Conservation (phyloP, 30 jellyfish, hydroid and myxozoan genomes). For the Aurelia sp. region DNA sequence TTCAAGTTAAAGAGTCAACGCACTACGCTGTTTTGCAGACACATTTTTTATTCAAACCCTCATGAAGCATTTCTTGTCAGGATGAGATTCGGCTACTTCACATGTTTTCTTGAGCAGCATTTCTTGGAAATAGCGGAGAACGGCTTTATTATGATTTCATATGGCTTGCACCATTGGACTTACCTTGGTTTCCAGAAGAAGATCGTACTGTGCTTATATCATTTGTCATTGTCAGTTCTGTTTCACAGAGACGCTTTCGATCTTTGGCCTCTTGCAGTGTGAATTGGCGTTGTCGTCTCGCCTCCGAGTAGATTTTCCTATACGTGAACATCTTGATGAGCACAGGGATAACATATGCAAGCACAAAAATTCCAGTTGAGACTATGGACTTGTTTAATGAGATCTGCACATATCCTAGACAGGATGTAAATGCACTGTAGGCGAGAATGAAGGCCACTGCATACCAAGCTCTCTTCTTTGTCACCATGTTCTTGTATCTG, state of each 20-base stretch:
- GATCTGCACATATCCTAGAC: slow-evolving; percentile 19
- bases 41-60: too few relatives aligned
- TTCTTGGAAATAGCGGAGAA: too few relatives aligned
- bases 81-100: too few relatives aligned
- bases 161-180: background rate
- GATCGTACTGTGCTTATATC: background rate
- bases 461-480: slow-evolving; percentile 35
- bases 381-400: background rate
- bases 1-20: too few relatives aligned
- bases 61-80: too few relatives aligned
- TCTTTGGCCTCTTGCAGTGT: slow-evolving; percentile 6
- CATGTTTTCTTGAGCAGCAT: too few relatives aligned
- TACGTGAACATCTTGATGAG: slow-evolving; percentile 22
- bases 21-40: too few relatives aligned
- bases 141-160: too few relatives aligned
- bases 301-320: slow-evolving; percentile 57
- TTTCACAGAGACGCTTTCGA: slow-evolving; percentile 7
- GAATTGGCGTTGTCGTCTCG: slow-evolving; percentile 56
- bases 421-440: slow-evolving; percentile 48
- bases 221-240: background rate
- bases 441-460: slow-evolving; percentile 6
- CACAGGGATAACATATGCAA: slow-evolving; percentile 15
- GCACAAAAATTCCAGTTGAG: background rate
- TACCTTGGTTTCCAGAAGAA: background rate
- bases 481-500: slow-evolving; percentile 47